Evolutionary conservation across 1,140 invertebrate genomes (phyloP).

Genomic region (Orius insidiosus): DNA sequence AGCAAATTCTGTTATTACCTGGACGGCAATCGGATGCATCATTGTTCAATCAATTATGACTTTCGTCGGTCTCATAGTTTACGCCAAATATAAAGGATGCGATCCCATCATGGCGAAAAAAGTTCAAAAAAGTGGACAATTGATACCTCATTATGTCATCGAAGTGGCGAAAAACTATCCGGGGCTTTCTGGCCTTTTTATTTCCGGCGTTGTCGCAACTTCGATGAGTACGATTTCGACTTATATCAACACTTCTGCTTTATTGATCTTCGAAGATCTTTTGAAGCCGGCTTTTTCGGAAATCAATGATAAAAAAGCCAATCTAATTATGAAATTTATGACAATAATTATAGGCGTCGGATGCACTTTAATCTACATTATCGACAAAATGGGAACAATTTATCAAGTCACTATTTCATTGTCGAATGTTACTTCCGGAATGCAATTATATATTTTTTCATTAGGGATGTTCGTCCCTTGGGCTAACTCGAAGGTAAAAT

Average conservation of each 20-base stretch:
- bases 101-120: conserved; percentile 28
- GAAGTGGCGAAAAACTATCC: conserved; percentile 30
- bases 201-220: conserved; percentile 44
- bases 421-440: conserved; percentile 32
- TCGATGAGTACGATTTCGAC: conserved; percentile 28
- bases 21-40: conserved; percentile 22
- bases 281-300: conserved; percentile 27
- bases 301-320: conserved; percentile 8
- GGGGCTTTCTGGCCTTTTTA: conserved; percentile 41
- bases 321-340: conserved; percentile 31
- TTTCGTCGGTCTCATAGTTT: conserved; percentile 58
- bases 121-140: conserved; percentile 26
- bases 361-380: conserved; percentile 47
- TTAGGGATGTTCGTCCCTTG: conserved; percentile 33
- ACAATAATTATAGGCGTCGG: conserved; percentile 37
- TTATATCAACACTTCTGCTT: conserved; percentile 34
- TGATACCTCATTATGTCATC: conserved; percentile 36
- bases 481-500: conserved; percentile 26
- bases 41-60: conserved; percentile 34
- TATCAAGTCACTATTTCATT: background rate
- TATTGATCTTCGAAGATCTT: conserved; percentile 37
- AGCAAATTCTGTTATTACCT: conserved; percentile 1
- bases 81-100: conserved; percentile 27
- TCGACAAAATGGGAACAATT: conserved; percentile 45
- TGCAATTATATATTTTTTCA: conserved; percentile 32